Conservation (phyloP, 2,888 invertebrate genomes). For the Xiphydria camelus region DNA sequence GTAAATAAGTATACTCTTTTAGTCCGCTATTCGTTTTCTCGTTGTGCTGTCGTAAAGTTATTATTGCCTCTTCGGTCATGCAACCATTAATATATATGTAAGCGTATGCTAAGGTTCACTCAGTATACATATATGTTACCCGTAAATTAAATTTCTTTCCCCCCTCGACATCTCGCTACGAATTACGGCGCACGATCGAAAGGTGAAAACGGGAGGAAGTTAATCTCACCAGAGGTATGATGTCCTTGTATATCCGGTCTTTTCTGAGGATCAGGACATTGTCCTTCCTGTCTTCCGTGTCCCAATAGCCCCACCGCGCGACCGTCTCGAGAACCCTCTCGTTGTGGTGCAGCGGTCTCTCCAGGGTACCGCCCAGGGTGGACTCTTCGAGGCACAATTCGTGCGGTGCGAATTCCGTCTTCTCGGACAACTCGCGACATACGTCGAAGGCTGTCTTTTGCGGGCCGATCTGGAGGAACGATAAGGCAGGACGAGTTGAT, state of each 20-base stretch:
- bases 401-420: conserved; percentile 68
- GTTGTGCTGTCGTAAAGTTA: no score
- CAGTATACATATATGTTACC: no score
- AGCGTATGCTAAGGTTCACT: no score
- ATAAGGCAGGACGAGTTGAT: no score
- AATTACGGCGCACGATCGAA: no score
- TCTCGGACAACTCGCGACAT: conserved; percentile 71
- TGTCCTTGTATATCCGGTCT: conserved; percentile 53
- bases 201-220: no score
- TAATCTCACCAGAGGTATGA: conserved; percentile 51
- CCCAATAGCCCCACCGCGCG: conserved; percentile 87
- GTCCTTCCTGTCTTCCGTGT: conserved; percentile 80
- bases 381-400: conserved; percentile 79
- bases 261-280: conserved; percentile 74
- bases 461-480: conserved; percentile 71
- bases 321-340: conserved; percentile 73
- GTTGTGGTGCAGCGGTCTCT: conserved; percentile 76
- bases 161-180: no score
- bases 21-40: no score
- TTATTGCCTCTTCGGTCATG: no score
- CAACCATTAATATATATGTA: no score
- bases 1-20: no score
- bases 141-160: no score
- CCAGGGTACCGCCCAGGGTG: conserved; percentile 73
- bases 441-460: conserved; percentile 77